Evolutionary conservation across 2,113 vertebrate genomes (phyloP).

Genomic region (Carassius gibelio): DNA sequence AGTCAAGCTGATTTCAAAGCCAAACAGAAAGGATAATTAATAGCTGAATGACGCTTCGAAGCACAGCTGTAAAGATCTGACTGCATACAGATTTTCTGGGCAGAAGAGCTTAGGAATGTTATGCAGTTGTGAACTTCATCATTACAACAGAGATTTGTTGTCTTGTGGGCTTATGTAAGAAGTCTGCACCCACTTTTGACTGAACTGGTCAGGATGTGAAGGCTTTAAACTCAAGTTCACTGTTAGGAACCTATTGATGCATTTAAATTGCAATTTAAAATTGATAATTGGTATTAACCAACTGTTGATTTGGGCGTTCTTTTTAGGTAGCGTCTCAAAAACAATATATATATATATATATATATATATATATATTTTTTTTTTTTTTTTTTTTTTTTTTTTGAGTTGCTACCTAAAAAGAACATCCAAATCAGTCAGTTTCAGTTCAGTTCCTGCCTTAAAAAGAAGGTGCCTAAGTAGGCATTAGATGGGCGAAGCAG

Average conservation of each 20-base stretch:
- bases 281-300: neutral
- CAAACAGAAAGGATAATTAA: slow-evolving; percentile 1
- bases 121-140: neutral
- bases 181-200: neutral
- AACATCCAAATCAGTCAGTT: neutral
- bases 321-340: too few relatives aligned
- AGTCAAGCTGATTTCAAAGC: neutral
- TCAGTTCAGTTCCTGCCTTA: neutral
- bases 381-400: too few relatives aligned
- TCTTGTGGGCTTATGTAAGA: neutral
- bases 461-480: neutral
- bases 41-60: neutral
- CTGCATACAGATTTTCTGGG: neutral
- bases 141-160: neutral
- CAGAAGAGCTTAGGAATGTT: neutral
- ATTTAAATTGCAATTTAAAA: neutral
- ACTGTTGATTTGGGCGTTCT: too few relatives aligned
- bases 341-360: too few relatives aligned
- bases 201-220: too few relatives aligned
- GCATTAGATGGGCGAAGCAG: neutral
- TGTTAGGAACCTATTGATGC: neutral
- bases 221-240: too few relatives aligned
- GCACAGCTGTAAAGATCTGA: neutral
- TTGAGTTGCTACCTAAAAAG: neutral
- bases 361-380: too few relatives aligned